Evolutionary conservation across 2,888 invertebrate species (phyloP), one percentile per base, ranked within the genome.

Genomic region (Eurois occulta): DNA sequence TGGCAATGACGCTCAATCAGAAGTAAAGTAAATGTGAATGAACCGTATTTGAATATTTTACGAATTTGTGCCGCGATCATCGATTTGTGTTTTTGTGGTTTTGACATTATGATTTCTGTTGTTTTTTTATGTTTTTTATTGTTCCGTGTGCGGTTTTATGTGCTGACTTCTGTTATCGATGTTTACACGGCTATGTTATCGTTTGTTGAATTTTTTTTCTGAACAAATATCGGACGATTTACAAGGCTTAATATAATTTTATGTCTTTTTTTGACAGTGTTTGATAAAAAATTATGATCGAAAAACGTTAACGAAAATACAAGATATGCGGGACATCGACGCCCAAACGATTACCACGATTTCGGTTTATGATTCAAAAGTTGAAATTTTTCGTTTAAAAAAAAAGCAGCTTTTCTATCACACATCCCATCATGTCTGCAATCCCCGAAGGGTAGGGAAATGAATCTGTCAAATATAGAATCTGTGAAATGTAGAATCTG

Each of bases 31-130:
- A 65, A 10, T n/a, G 24, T 16, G 16, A 41, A 65, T 41, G 41
- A 65, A 4, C 41, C 1, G 43, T 43, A 78, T 81, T 86, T 67
- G 60, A 75, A 80, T 80, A 80, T 81, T 87, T 86, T 72, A 75
- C 76, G 74, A 77, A 79, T 86, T 77, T 80, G n/a, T 64, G 28
- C 38, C n/a, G 52, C 24, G 18, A 69, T 74, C 28, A n/a, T 58
- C 41, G 66, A n/a, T 77, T 75, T 80, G 13, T 66, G 78, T 11
- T 71, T 68, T 71, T 72, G 77, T 71, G 78, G 28, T 81, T 69
- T 72, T 77, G 82, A 70, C 73, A 62, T 85, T 55, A 72, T 68
- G 80, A 69, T 75, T 69, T 74, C 46, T 66, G 28, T 74, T 52
- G 28, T 72, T 58, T 70, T 83, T n/a, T n/a, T n/a, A n/a, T 32